Evolutionary conservation across 2,888 invertebrate species (phyloP), one percentile per base, ranked within the genome.

Genomic region (Agrotis segetum): DNA sequence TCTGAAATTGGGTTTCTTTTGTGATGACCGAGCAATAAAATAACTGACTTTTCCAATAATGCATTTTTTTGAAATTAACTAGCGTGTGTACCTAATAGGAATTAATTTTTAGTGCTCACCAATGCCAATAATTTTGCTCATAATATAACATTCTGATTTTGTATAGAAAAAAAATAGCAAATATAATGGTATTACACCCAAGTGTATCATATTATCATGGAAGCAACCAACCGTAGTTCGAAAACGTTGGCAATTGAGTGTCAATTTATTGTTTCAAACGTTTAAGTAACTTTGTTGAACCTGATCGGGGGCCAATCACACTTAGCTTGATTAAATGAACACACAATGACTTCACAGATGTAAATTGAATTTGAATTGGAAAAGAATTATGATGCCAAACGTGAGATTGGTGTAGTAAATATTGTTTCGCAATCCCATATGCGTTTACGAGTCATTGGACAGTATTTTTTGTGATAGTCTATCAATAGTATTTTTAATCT

Each of bases 221-320:
- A 64, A 72, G 24, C 19, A 56, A 56, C 50, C 13, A 63, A 60
- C 19, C 24, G 47, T 16, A 40, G 24, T 14, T 59, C 14, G 6
- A 49, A 62, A 52, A 21, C 52, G 16, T 40, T 67, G 49, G 1
- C n/a, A 55, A 50, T 69, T 19, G 17, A 69, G 9, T 44, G 16
- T 69, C 24, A 75, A 75, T 34, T 34, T 34, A 34, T 63, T 59
- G 19, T 21, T 74, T 63, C 49, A 40, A 34, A 34, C 14, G 13
- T 60, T 63, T 52, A 52, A 47, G 47, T 66, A 63, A 58, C 19
- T 52, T 19, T 55, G 34, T 58, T 68, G 40, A 67, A 40, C 46
- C 17, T 56, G 24, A 62, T 67, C 74, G 60, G 19, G 50, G 24
- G 19, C n/a, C 34, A 19, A 73, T 61, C 44, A 46, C n/a, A 60